Conservation (phyloP, 2,888 invertebrate genomes). For the Cephonodes hylas region DNA sequence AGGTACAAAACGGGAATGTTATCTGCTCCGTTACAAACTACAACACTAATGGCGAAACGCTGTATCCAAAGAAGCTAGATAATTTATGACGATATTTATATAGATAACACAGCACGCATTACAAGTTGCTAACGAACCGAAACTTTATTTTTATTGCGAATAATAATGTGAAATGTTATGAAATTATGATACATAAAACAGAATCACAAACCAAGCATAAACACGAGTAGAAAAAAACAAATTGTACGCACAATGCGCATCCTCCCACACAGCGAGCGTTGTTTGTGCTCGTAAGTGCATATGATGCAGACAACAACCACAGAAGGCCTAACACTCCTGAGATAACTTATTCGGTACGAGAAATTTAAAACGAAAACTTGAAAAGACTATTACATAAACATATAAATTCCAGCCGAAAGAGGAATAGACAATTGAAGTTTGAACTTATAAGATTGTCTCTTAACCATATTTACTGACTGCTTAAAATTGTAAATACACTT, state of each 20-base stretch:
- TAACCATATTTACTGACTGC: not conserved
- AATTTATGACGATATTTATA: slow-evolving; percentile 52
- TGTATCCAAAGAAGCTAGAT: slow-evolving; percentile 51
- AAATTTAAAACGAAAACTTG: not conserved
- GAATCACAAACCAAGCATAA: slow-evolving; percentile 10
- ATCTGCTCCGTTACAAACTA: slow-evolving; percentile 62
- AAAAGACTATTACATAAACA: not conserved
- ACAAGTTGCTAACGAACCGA: not conserved
- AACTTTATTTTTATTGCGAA: slow-evolving; percentile 15
- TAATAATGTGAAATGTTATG: not conserved
- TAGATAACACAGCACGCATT: slow-evolving; percentile 32
- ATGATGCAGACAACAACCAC: slow-evolving; percentile 12
- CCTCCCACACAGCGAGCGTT: slow-evolving; percentile 44
- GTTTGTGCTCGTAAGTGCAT: slow-evolving; percentile 28
- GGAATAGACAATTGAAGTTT: not conserved
- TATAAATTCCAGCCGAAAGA: not conserved
- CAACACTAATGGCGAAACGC: slow-evolving; percentile 64
- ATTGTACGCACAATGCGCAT: slow-evolving; percentile 36
- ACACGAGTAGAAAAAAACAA: slow-evolving; percentile 25
- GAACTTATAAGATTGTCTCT: not conserved
- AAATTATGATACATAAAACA: slow-evolving; percentile 2
- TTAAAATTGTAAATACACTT: not conserved
- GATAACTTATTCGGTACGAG: not conserved
- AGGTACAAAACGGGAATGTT: slow-evolving; percentile 55
- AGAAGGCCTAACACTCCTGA: not conserved